These are phyloP conservation scores for Nymphalis urticae DNA, from an alignment of 2,888 invertebrate genomes.

Conservation along the genomic window DNA sequence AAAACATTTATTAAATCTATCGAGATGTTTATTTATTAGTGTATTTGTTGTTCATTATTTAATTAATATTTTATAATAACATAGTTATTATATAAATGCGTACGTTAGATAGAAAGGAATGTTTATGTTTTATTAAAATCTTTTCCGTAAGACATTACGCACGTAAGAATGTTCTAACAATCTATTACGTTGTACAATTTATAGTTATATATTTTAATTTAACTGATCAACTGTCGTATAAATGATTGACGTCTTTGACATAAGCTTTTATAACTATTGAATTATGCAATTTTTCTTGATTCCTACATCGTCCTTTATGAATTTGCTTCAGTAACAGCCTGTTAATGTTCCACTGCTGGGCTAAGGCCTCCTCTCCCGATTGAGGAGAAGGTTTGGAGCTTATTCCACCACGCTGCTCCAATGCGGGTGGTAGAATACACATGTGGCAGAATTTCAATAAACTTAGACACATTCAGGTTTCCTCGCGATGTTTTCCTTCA, in stretches of 20 bases:
- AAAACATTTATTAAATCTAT: too few species aligned
- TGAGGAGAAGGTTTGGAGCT: too few species aligned
- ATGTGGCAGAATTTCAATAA: too few species aligned
- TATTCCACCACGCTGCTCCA: too few species aligned
- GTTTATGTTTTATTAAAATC: conserved; percentile 1
- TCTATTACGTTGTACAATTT: background rate
- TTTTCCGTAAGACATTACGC: background rate
- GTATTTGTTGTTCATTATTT: too few species aligned
- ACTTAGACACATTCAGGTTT: too few species aligned
- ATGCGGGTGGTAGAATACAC: too few species aligned
- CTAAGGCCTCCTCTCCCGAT: too few species aligned
- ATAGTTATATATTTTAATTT: background rate
- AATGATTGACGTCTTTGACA: conserved; percentile 6
- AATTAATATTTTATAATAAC: background rate
- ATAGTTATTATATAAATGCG: background rate
- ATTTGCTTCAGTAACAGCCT: too few species aligned
- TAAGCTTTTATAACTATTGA: conserved; percentile 2
- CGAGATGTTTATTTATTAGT: too few species aligned
- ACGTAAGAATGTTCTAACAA: background rate
- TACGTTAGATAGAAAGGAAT: background rate
- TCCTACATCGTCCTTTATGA: background rate
- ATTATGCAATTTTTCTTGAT: conserved; percentile 12
- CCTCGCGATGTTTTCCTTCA: too few species aligned
- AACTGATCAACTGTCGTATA: conserved; percentile 2
- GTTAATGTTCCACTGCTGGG: too few species aligned